Evolutionary conservation across 2,888 invertebrate species (phyloP), one percentile per base, ranked within the genome.

Genomic region (Nymphalis urticae): DNA sequence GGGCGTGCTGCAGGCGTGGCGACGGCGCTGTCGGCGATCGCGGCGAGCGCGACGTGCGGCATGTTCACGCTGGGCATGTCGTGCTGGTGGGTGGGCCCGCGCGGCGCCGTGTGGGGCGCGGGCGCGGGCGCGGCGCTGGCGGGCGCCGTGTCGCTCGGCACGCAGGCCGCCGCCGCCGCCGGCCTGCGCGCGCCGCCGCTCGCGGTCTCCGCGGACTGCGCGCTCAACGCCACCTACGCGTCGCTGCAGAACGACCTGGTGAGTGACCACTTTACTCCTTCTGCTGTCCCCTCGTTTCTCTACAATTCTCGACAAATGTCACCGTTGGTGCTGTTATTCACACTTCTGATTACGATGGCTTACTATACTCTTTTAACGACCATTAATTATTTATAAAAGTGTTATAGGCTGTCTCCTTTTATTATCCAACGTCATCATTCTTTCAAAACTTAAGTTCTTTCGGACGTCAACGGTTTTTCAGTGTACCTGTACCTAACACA

Each of bases 1-100:
- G 42, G 1, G 42, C 42, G 42, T 42, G 8, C 68, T n/a, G 5
- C 71, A 92, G 92, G 92, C 89, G 94, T 95, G 72, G 95, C 96
- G 0, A 95, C 96, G 53, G 96, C 96, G 19, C 86, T 97, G 62
- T 96, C 97, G n/a, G 96, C 97, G 0, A 96, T 97, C 73, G 96
- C 97, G 1, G 96, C 97, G 0, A 96, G 97, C 53, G 96, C 97
- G 9, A 95, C 97, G 0, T 96, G 97, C 77, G 97, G 97, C 0
- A 94, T 97, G 13, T 97, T 97, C 81, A 95, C 96, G 0, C 88
- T 97, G 27, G 97, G 97, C 71, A 96, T 97, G 95, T 90, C 95
- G 73, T 94, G 96, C 80, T 97, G 97, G 56, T 97, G 96, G 95
- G 94, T 95, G 66, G 97, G 96, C 68, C 94, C 95, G 0, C 95